Evolutionary conservation across 2,113 vertebrate species (phyloP), one percentile per base, ranked within the genome.

Genomic region (Serilophus lunatus): DNA sequence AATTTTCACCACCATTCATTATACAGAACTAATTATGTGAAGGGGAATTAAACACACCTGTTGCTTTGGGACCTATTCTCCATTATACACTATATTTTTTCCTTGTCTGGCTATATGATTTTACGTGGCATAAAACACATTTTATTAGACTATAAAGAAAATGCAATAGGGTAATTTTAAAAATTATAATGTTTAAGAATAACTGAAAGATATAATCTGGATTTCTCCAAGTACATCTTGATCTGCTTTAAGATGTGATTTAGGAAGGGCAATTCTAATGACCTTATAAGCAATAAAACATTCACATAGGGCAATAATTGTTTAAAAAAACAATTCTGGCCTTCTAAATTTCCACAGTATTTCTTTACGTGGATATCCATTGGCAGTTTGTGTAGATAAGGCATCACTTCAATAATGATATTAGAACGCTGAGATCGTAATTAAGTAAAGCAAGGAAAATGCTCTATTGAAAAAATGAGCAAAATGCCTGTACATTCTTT

Each of bases 311-410:
- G 45, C 16, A 57, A 5, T 4, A 57, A 1, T 29, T 66, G 36
- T 42, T 64, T 64, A 8, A 2, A 45, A 64, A 74, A 64, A 1
- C 0, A 1, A 22, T 6, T 86, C 45, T 5, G 13, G 4, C 9
- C 29, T 86, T 79, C 40, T 19, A 44, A 16, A 50, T 71, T 51
- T 88, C 9, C 28, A 64, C 24, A 50, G 7, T 2, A 3, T 40
- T 88, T 57, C 9, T 54, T 79, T 65, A 38, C 57, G 8, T 51
- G 29, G 18, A 15, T 8, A 51, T 13, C 5, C 15, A 40, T 9
- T 7, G 5, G 5, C 8, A 36, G 53, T 82, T 77, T 45, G 14
- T 6, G 7, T 26, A 59, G 14, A 14, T 60, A 22, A 69, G 1
- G 1, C 33, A 42, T 65, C 1, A 0, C 33, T 60, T 64, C 40